Percentiles rank a stretch among this genome's conserved stretches.
phyloP scores from a whole-genome alignment of 2,113 vertebrate genomes.

The Centropus bengalensis region DNA sequence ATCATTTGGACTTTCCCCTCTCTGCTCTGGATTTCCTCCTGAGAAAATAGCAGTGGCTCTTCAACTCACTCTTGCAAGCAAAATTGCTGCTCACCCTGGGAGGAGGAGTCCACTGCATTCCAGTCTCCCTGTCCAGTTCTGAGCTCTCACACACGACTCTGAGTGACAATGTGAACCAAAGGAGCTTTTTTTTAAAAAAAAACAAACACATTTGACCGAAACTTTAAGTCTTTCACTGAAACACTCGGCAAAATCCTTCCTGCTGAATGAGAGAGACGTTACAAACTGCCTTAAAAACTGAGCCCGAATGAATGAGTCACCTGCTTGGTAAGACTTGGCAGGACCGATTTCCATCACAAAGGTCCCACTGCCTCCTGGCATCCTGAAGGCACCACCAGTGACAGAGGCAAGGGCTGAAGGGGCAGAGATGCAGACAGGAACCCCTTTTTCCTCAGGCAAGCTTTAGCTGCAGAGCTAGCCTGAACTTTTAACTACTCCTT shows the following conservation, averaged over 20 bases:
- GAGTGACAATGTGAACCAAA: not conserved
- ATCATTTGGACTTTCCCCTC: not conserved
- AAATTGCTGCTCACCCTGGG: not conserved
- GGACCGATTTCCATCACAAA: slow-evolving; percentile 29
- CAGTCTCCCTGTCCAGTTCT: not conserved
- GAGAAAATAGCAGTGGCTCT: not conserved
- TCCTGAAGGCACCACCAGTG: not conserved
- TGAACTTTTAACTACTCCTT: not conserved
- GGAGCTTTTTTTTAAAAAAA: not conserved
- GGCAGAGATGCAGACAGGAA: not conserved
- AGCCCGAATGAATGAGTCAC: not conserved
- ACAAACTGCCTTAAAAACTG: slow-evolving; percentile 25
- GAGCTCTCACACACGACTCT: not conserved
- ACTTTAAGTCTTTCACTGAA: not conserved
- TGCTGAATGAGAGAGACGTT: not conserved
- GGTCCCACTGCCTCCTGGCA: not conserved
- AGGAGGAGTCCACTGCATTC: not conserved
- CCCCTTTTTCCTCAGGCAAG: not conserved
- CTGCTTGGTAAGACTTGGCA: slow-evolving; percentile 1
- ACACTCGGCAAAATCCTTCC: not conserved
- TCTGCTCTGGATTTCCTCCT: not conserved
- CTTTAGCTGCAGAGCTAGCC: not conserved
- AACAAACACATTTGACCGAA: not conserved
- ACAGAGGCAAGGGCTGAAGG: not conserved
- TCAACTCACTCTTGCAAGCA: not conserved